Evolutionary conservation across 1,140 invertebrate species (phyloP).

Genomic region (Sinonovacula constricta): DNA sequence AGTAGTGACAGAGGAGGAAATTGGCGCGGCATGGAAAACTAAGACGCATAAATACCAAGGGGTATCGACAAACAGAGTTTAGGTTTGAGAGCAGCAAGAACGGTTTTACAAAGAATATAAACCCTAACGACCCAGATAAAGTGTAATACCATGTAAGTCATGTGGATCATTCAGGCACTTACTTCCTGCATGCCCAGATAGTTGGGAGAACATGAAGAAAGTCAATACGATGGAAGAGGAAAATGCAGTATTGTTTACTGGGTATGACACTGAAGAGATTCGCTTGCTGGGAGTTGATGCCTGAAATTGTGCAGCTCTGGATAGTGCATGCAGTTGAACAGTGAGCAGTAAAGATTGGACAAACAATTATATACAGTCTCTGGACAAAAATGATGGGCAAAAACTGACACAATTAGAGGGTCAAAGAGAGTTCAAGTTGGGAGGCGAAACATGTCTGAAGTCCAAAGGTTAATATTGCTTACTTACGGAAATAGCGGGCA

Average conservation of each 20-base stretch:
- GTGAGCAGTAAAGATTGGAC: conserved; percentile 49
- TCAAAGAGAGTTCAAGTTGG: conserved; percentile 51
- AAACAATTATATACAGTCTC: conserved; percentile 42
- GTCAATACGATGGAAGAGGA: conserved; percentile 18
- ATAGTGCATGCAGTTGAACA: conserved; percentile 48
- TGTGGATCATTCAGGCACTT: conserved; percentile 7
- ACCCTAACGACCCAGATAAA: conserved; percentile 3
- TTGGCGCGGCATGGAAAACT: conserved; percentile 17
- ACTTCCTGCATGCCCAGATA: background rate
- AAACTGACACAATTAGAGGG: conserved; percentile 36
- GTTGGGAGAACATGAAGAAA: conserved; percentile 25
- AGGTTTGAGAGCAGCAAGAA: background rate
- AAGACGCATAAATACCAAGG: conserved; percentile 10
- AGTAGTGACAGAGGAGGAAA: conserved; percentile 16
- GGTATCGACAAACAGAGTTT: conserved; percentile 1
- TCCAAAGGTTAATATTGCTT: background rate
- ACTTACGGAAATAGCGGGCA: conserved; percentile 8
- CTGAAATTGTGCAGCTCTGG: conserved; percentile 43
- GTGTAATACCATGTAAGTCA: background rate
- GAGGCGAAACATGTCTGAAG: conserved; percentile 30
- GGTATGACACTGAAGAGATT: conserved; percentile 17
- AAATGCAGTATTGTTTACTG: conserved; percentile 40
- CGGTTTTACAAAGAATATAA: conserved; percentile 16
- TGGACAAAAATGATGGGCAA: conserved; percentile 12
- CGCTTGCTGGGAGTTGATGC: conserved; percentile 23